Percentiles rank a stretch among this genome's conserved stretches.
phyloP scores from a whole-genome alignment of 1,140 invertebrate species.

The Triops longicaudatus region DNA sequence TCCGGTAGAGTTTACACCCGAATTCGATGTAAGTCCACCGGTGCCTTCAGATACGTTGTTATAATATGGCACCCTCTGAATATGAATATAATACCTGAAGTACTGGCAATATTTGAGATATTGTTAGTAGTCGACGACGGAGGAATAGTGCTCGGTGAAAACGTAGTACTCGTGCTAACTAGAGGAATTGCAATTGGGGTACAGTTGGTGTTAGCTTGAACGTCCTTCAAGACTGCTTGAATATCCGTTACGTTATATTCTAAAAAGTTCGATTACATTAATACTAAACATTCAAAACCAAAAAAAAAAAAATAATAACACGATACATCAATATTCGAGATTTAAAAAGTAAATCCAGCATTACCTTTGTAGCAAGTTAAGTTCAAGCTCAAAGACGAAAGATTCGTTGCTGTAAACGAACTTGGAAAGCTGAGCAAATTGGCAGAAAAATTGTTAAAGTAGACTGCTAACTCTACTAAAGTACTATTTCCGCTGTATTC shows the following conservation, averaged over 20 bases:
- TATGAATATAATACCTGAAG: too few relatives aligned
- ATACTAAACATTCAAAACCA: too few relatives aligned
- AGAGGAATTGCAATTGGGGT: not conserved
- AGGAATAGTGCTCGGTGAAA: not conserved
- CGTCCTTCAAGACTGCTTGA: not conserved
- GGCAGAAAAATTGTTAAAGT: not conserved
- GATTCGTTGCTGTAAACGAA: not conserved
- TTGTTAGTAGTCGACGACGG: not conserved
- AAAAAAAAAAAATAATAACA: too few relatives aligned
- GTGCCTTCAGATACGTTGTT: too few relatives aligned
- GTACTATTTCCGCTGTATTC: not conserved
- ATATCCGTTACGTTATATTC: not conserved
- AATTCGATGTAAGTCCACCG: too few relatives aligned
- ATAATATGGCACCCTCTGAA: too few relatives aligned
- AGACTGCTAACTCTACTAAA: not conserved
- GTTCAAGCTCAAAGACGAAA: not conserved
- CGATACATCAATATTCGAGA: too few relatives aligned
- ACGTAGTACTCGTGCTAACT: not conserved
- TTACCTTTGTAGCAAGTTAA: not conserved
- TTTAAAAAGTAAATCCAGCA: not conserved
- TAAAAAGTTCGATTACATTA: not conserved
- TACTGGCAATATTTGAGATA: not conserved
- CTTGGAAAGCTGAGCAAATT: not conserved
- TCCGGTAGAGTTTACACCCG: too few relatives aligned
- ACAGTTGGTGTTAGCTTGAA: not conserved